phyloP scores from a whole-genome alignment of 2,888 invertebrate species.

The Cephus nigrinus region DNA sequence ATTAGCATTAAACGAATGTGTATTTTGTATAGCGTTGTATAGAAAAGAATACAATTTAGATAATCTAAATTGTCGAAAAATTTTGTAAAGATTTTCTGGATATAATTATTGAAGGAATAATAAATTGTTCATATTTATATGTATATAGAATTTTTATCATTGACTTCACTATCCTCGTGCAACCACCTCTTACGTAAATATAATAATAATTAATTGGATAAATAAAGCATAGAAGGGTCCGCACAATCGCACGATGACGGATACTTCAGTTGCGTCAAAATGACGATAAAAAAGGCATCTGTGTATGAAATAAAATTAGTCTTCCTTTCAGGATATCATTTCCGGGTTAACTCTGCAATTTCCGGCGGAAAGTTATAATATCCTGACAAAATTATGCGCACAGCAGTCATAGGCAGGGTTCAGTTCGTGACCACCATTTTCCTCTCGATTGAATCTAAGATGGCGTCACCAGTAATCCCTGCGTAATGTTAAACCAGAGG shows the following conservation, averaged over 20 bases:
- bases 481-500: neutral
- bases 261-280: neutral
- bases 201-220: conserved; percentile 29
- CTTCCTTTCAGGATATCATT: neutral
- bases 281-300: neutral
- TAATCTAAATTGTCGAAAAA: neutral
- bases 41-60: neutral
- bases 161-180: conserved; percentile 6
- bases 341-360: conserved; percentile 12
- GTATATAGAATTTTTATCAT: neutral
- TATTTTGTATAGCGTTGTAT: neutral
- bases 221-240: neutral
- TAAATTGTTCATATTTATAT: neutral
- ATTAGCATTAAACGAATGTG: neutral
- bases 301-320: neutral
- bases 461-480: conserved; percentile 54
- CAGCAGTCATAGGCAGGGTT: conserved; percentile 26
- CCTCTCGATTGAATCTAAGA: conserved; percentile 61
- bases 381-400: conserved; percentile 15
- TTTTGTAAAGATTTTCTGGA: neutral
- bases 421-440: conserved; percentile 56
- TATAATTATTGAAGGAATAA: neutral
- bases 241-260: neutral
- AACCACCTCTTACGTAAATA: conserved; percentile 27
- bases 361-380: conserved; percentile 22